Conservation (phyloP, 1,140 invertebrate species). For the Hycleus cichorii region DNA sequence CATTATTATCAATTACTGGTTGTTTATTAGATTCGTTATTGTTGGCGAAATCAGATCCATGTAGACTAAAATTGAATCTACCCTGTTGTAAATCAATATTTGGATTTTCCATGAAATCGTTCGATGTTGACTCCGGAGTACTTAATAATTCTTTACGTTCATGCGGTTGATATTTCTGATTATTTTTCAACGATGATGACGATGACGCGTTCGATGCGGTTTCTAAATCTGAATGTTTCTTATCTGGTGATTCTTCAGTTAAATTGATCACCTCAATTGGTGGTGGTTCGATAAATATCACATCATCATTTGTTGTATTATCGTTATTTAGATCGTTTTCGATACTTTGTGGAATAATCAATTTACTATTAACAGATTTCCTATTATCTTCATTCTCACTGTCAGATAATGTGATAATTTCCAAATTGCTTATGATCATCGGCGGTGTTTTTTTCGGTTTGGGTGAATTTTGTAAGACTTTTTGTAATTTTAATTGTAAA, state of each 20-base stretch:
- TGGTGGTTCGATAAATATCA: conserved; percentile 25
- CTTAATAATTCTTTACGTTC: conserved; percentile 16
- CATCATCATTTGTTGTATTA: conserved; percentile 20
- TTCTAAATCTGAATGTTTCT: background rate
- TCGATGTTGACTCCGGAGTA: conserved; percentile 24
- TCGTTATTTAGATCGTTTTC: background rate
- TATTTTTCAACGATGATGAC: background rate
- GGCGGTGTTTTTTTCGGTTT: no score
- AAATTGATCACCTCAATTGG: conserved; percentile 25
- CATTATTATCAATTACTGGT: background rate
- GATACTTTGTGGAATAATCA: background rate
- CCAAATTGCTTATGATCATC: background rate
- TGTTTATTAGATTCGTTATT: conserved; percentile 21
- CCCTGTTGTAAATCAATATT: conserved; percentile 9
- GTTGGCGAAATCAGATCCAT: conserved; percentile 26
- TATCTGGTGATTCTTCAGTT: conserved; percentile 9
- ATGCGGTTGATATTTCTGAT: background rate
- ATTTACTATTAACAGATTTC: background rate
- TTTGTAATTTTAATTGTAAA: no score
- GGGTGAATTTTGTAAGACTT: no score
- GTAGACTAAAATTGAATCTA: conserved; percentile 31
- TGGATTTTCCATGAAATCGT: conserved; percentile 27
- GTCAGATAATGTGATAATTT: conserved; percentile 6
- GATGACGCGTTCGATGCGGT: background rate
- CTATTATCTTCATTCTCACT: conserved; percentile 3